A percentile compares a stretch with the other conserved stretches of the same genome.
Evolutionary conservation across 1,140 invertebrate genomes (phyloP).

Genomic region (Portunus trituberculatus): DNA sequence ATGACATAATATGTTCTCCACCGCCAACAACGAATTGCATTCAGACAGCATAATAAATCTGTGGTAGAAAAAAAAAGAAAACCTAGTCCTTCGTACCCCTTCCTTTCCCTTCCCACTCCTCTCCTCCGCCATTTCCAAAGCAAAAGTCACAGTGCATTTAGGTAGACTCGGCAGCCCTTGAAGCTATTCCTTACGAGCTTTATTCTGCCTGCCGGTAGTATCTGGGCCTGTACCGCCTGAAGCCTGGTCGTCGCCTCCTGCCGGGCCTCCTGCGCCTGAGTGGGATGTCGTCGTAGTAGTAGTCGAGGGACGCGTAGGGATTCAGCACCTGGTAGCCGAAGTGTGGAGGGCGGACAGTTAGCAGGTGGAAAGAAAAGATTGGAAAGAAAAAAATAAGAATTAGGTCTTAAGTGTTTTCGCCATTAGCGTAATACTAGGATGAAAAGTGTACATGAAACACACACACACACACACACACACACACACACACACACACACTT

Average conservation of each 20-base stretch:
- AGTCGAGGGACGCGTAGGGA: slow-evolving; percentile 45
- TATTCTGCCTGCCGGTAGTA: slow-evolving; percentile 45
- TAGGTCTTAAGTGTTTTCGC: too few relatives aligned
- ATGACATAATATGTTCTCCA: too few relatives aligned
- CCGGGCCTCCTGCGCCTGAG: background rate
- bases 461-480: too few relatives aligned
- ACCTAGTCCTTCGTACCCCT: background rate
- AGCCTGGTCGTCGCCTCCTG: slow-evolving; percentile 44
- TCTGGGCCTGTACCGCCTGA: slow-evolving; percentile 22
- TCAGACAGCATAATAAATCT: too few relatives aligned
- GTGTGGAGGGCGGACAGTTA: background rate
- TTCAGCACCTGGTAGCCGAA: slow-evolving; percentile 39
- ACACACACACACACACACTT: too few relatives aligned
- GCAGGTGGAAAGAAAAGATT: background rate
- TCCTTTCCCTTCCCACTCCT: background rate
- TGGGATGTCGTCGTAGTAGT: slow-evolving; percentile 48
- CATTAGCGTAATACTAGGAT: too few relatives aligned
- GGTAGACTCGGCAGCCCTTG: background rate
- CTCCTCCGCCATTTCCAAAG: too few relatives aligned
- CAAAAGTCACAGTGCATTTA: background rate
- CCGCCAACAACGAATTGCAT: too few relatives aligned
- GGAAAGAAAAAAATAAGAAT: background rate
- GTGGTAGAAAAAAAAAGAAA: too few relatives aligned
- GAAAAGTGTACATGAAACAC: too few relatives aligned
- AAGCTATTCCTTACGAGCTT: background rate